phyloP scores from a whole-genome alignment of 2,797 vertebrate genomes.

The Oreonectes daqikongensis region DNA sequence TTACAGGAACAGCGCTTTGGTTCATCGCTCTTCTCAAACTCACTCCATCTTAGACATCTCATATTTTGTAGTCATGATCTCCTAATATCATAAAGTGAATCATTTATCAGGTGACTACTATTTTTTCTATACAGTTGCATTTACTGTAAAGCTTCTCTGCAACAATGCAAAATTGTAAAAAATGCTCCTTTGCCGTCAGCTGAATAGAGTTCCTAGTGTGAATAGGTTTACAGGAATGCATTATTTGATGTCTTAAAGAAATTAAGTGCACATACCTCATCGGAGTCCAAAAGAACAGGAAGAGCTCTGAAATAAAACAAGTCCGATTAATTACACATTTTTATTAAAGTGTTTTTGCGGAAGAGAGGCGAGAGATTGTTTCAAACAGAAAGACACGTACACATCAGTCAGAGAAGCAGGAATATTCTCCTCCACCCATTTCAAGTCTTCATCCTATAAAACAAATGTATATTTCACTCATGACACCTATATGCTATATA shows the following conservation, averaged over 20 bases:
- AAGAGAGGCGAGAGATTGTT: not conserved
- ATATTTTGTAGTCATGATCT: constrained; percentile 89
- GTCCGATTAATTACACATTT: constrained; percentile 1
- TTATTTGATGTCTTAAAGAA: not conserved
- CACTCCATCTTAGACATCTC: constrained; percentile 91
- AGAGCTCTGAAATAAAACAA: constrained; percentile 73
- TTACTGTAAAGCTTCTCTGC: no score
- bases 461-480: not conserved
- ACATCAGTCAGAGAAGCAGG: constrained; percentile 80
- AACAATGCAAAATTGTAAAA: no score
- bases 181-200: no score
- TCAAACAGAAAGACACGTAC: constrained; percentile 67
- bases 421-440: constrained; percentile 86
- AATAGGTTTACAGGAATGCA: not conserved
- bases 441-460: constrained; percentile 81
- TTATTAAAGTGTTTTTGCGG: not conserved
- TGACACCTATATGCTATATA: not conserved
- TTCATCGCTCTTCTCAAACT: constrained; percentile 40
- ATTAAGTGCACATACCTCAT: constrained; percentile 75
- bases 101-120: not conserved
- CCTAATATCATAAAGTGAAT: constrained; percentile 64
- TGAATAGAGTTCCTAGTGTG: no score
- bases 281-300: constrained; percentile 83
- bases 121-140: no score
- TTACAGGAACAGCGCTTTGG: not conserved